Percentiles rank a stretch among this genome's conserved stretches.
These are phyloP conservation scores for Cuniculus paca DNA, from an alignment of 2,797 vertebrate species.

Conservation along the genomic window DNA sequence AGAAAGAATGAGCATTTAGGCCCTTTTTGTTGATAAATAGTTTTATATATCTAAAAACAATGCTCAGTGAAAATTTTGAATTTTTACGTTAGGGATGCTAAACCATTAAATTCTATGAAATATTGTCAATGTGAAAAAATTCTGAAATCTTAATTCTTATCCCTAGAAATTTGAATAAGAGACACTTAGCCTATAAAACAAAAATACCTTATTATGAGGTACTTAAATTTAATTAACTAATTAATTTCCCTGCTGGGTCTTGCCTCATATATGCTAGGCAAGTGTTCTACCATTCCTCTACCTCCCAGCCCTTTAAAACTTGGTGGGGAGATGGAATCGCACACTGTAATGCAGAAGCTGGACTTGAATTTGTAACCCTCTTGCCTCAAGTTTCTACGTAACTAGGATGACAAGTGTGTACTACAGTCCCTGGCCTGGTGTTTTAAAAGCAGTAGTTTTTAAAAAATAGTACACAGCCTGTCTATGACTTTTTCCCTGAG, in stretches of 20 bases:
- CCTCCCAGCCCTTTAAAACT: not conserved
- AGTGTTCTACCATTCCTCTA: too few species aligned
- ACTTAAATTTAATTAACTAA: not conserved
- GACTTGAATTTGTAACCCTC: not conserved
- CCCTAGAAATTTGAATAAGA: not conserved
- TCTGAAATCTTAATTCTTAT: not conserved
- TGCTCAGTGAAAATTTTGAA: not conserved
- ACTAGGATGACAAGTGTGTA: not conserved
- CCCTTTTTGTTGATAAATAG: not conserved
- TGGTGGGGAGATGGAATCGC: not conserved
- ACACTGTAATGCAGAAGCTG: not conserved
- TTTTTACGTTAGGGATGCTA: not conserved
- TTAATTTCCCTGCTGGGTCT: not conserved
- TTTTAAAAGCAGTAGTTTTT: not conserved
- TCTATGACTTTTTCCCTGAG: not conserved
- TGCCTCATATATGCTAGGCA: not conserved
- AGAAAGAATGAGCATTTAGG: not conserved
- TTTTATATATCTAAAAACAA: not conserved
- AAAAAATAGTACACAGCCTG: not conserved
- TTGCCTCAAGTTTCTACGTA: not conserved
- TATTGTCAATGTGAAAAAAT: not conserved
- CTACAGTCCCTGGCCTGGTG: not conserved
- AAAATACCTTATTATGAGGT: not conserved
- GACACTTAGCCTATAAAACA: not conserved
- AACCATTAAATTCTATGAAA: not conserved